Conservation (phyloP, 1,140 invertebrate species). For the Neomicropteryx cornuta region DNA sequence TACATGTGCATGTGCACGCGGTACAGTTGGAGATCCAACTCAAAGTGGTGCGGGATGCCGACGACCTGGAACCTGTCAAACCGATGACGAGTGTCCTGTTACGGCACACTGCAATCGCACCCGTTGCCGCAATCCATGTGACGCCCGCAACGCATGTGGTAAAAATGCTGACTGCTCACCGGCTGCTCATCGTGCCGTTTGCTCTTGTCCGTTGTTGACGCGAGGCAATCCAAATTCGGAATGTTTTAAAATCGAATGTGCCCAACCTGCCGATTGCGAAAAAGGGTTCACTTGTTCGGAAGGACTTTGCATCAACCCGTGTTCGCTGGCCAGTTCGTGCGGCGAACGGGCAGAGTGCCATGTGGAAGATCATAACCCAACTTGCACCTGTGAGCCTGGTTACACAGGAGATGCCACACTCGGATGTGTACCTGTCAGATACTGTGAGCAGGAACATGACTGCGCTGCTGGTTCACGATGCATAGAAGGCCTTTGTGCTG, state of each 20-base stretch:
- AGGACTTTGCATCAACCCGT: conserved; percentile 71
- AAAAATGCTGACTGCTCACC: conserved; percentile 62
- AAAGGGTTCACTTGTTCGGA: conserved; percentile 61
- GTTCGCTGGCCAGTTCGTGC: conserved; percentile 67
- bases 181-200: conserved; percentile 54
- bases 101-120: conserved; percentile 66
- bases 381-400: conserved; percentile 70
- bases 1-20: conserved; percentile 61
- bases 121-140: conserved; percentile 72
- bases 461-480: conserved; percentile 73
- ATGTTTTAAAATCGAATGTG: conserved; percentile 66
- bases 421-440: conserved; percentile 68
- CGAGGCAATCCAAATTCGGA: conserved; percentile 59
- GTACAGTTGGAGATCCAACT: conserved; percentile 66
- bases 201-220: conserved; percentile 64
- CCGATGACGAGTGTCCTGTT: conserved; percentile 67
- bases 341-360: conserved; percentile 66
- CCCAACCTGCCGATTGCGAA: conserved; percentile 65
- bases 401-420: conserved; percentile 76
- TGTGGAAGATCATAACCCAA: conserved; percentile 58
- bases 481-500: conserved; percentile 66
- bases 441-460: conserved; percentile 63
- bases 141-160: conserved; percentile 52
- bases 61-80: conserved; percentile 68
- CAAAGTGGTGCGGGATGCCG: conserved; percentile 50